Conservation (phyloP, 2,888 invertebrate genomes). For the Nasonovia ribisnigri region DNA sequence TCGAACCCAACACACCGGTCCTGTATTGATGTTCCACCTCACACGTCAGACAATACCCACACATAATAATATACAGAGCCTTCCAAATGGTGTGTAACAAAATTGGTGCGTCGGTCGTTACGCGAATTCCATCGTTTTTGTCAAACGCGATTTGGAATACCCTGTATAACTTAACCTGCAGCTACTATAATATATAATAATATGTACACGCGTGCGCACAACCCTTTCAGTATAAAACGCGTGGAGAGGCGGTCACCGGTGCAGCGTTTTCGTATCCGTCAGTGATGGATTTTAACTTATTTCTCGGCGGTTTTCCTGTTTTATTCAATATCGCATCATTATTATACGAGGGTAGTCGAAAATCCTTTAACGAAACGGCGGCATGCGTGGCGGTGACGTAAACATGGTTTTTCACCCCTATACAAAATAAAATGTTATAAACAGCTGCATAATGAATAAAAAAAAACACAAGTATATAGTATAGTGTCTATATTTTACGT, state of each 20-base stretch:
- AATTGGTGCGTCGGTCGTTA: too few species aligned
- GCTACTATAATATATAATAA: not conserved
- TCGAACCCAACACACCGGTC: not conserved
- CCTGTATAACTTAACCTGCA: too few species aligned
- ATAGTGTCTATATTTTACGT: not conserved
- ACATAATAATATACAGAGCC: not conserved
- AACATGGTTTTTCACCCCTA: not conserved
- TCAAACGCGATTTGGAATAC: not conserved
- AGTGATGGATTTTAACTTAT: conserved; percentile 53
- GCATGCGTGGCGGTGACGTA: not conserved
- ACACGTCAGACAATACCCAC: not conserved
- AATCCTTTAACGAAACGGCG: conserved; percentile 6
- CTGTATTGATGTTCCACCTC: not conserved
- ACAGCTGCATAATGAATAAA: not conserved
- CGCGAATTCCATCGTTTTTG: too few species aligned
- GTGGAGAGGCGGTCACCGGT: not conserved
- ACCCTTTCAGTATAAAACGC: not conserved
- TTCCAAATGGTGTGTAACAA: too few species aligned
- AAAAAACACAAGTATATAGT: not conserved
- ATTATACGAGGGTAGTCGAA: conserved; percentile 27
- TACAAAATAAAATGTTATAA: not conserved
- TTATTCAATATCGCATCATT: not conserved
- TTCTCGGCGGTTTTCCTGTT: not conserved
- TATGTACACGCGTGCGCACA: too few species aligned
- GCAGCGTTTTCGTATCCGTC: not conserved